Percentiles rank a stretch among this genome's conserved stretches.
phyloP scores from a whole-genome alignment of 2,888 invertebrate species.

The Polydrusus pterygomalis region DNA sequence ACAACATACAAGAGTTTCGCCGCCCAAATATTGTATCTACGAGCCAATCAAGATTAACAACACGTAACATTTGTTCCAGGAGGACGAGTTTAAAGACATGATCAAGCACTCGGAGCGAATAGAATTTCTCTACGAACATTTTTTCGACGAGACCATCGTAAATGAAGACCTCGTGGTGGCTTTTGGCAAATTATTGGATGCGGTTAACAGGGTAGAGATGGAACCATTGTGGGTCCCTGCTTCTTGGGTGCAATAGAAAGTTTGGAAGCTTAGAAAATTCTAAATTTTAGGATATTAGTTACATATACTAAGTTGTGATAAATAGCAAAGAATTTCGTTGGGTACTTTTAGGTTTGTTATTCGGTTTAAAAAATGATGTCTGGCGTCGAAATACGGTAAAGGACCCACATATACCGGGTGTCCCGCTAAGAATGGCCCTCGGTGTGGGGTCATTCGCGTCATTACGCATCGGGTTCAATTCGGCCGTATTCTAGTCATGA shows the following conservation, averaged over 20 bases:
- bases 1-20: too few relatives aligned
- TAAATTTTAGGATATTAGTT: neutral
- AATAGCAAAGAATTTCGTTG: neutral
- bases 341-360: neutral
- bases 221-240: slow-evolving; percentile 98
- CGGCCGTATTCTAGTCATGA: too few relatives aligned
- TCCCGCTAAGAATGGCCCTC: too few relatives aligned
- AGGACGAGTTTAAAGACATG: slow-evolving; percentile 93
- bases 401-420: too few relatives aligned
- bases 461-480: neutral
- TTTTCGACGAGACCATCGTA: slow-evolving; percentile 94
- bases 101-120: slow-evolving; percentile 89
- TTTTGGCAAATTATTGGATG: slow-evolving; percentile 88
- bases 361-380: neutral
- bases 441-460: too few relatives aligned
- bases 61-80: slow-evolving; percentile 77
- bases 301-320: slow-evolving; percentile 16
- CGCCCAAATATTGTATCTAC: too few relatives aligned
- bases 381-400: neutral
- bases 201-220: slow-evolving; percentile 89
- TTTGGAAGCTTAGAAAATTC: slow-evolving; percentile 12
- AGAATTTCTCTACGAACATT: slow-evolving; percentile 93
- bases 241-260: slow-evolving; percentile 87
- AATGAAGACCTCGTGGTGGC: slow-evolving; percentile 92
- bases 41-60: too few relatives aligned